phyloP scores from a whole-genome alignment of 1,140 invertebrate species.

The Cyclargus thomasi region DNA sequence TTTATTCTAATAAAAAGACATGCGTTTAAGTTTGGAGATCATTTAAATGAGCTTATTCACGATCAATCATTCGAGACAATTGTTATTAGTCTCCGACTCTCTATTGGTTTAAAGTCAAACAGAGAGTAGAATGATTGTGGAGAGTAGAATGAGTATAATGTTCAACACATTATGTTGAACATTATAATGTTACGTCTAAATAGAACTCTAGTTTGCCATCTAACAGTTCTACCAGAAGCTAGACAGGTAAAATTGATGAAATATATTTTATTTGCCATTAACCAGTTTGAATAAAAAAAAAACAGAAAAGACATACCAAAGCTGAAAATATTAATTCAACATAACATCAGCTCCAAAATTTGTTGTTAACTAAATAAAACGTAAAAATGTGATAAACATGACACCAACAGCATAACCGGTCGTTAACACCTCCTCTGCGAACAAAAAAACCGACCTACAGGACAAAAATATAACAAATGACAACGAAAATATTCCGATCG shows the following conservation, averaged over 20 bases:
- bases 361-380: background rate
- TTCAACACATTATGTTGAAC: no score
- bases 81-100: conserved; percentile 2
- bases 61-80: conserved; percentile 6
- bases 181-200: no score
- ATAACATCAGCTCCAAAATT: background rate
- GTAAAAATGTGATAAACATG: background rate
- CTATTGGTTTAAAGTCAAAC: background rate
- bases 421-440: background rate
- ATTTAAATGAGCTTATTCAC: background rate
- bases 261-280: no score
- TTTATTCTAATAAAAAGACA: background rate
- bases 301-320: background rate
- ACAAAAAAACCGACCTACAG: background rate
- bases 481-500: background rate
- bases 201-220: no score
- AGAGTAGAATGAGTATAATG: no score
- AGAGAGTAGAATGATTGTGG: no score
- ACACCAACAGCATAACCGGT: background rate
- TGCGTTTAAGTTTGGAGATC: background rate
- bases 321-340: background rate
- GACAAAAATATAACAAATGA: background rate
- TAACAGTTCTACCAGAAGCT: no score
- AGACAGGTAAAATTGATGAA: no score
- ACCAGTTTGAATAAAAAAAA: no score